phyloP scores from a whole-genome alignment of 2,113 vertebrate species.

The Lynx canadensis region DNA sequence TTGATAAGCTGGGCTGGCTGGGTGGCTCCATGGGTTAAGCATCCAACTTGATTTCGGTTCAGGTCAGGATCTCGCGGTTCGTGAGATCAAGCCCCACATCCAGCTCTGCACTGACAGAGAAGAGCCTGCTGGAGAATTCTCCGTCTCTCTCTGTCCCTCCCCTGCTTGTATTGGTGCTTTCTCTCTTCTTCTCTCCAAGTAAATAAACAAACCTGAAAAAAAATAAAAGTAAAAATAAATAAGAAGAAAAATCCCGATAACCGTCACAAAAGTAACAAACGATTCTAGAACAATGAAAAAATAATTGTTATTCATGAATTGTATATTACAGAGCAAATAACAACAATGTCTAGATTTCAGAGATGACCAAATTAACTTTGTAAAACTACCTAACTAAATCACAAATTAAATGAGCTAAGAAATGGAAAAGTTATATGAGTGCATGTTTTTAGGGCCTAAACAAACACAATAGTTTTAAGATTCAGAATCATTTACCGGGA shows the following conservation, averaged over 20 bases:
- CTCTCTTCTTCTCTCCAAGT: too few species aligned
- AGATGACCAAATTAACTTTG: slow-evolving; percentile 65
- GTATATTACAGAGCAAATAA: slow-evolving; percentile 41
- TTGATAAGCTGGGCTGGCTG: background rate
- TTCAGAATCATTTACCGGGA: slow-evolving; percentile 54
- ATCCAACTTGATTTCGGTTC: too few species aligned
- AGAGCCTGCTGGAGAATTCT: too few species aligned
- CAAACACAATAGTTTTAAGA: slow-evolving; percentile 54
- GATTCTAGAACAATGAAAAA: slow-evolving; percentile 22
- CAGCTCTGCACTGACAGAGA: too few species aligned
- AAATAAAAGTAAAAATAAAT: too few species aligned
- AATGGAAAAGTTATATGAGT: slow-evolving; percentile 57
- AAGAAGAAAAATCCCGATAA: background rate
- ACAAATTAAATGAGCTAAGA: slow-evolving; percentile 74
- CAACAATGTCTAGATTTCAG: slow-evolving; percentile 25
- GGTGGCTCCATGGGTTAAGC: too few species aligned
- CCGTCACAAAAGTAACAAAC: background rate
- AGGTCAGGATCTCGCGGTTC: too few species aligned
- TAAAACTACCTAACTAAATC: slow-evolving; percentile 59
- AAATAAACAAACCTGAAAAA: too few species aligned
- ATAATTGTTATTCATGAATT: slow-evolving; percentile 13
- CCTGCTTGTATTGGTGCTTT: too few species aligned
- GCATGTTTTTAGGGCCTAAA: slow-evolving; percentile 32
- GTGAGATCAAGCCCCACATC: too few species aligned
- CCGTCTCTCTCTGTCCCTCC: too few species aligned